phyloP scores from a whole-genome alignment of 2,113 vertebrate genomes.

The Zapus hudsonius region DNA sequence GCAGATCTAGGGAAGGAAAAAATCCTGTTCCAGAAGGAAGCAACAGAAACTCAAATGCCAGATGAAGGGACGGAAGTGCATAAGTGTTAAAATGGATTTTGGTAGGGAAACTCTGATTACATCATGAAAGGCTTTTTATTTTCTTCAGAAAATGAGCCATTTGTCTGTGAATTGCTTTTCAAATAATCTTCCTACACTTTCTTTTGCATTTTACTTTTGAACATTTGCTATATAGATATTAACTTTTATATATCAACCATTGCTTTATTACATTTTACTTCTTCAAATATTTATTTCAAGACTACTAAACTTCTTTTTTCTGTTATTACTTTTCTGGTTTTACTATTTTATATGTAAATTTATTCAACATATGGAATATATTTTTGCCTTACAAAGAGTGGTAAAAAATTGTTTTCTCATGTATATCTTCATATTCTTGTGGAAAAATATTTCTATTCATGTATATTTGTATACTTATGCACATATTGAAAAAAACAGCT shows the following conservation, averaged over 20 bases:
- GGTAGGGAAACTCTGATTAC: background rate
- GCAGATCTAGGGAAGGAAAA: background rate
- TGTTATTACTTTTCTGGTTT: conserved; percentile 6
- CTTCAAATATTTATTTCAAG: conserved; percentile 31
- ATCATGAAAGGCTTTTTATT: background rate
- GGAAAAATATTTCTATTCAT: background rate
- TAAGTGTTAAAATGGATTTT: background rate
- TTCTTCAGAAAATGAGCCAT: background rate
- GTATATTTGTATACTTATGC: background rate
- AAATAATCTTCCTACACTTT: background rate
- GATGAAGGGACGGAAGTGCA: background rate
- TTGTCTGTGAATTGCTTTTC: background rate
- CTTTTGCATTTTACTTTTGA: conserved; percentile 19
- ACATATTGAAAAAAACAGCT: background rate
- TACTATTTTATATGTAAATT: conserved; percentile 40
- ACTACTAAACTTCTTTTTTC: conserved; percentile 30
- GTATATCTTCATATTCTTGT: background rate
- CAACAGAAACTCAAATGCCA: background rate
- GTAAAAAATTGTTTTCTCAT: background rate
- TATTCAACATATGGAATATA: background rate
- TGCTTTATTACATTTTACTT: background rate
- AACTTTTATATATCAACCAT: background rate
- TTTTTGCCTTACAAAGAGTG: conserved; percentile 16
- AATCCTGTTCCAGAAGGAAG: background rate
- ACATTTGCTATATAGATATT: background rate